A percentile compares a stretch with the other conserved stretches of the same genome.
These are phyloP conservation scores for Marasmarcha lunaedactyla DNA, from an alignment of 2,888 invertebrate species.

Conservation along the genomic window DNA sequence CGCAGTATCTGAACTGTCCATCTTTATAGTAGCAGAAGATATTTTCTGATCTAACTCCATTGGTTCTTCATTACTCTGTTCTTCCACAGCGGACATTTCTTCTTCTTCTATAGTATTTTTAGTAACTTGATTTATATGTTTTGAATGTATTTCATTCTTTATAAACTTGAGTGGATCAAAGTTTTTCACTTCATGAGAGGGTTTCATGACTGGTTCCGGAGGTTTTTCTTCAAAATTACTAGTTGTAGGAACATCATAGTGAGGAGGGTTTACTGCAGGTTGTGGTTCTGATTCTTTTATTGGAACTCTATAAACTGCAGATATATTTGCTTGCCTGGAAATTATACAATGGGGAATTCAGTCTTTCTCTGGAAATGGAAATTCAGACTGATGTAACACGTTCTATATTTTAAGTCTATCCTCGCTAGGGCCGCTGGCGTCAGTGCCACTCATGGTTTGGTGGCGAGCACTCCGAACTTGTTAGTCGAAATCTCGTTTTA, in stretches of 20 bases:
- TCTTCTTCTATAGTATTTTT: constrained; percentile 10
- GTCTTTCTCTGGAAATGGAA: background rate
- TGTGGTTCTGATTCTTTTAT: constrained; percentile 11
- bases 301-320: constrained; percentile 59
- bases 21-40: constrained; percentile 6
- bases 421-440: too few relatives aligned
- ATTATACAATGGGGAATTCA: too few relatives aligned
- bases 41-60: constrained; percentile 7
- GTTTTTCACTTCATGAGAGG: constrained; percentile 11
- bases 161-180: constrained; percentile 30
- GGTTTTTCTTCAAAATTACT: constrained; percentile 2
- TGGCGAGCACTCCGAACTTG: too few relatives aligned
- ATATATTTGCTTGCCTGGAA: constrained; percentile 78
- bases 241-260: too few relatives aligned
- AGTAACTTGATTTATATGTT: too few relatives aligned
- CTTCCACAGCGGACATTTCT: constrained; percentile 9
- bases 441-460: too few relatives aligned
- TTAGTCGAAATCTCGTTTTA: too few relatives aligned
- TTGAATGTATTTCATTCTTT: constrained; percentile 22
- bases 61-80: constrained; percentile 7
- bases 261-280: background rate
- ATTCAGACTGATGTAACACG: background rate
- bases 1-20: constrained; percentile 15
- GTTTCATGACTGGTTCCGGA: constrained; percentile 10
- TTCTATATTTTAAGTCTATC: too few relatives aligned